These are phyloP conservation scores for Umimayanthus chanpuru DNA, from an alignment of 92 coral and sea anemone genomes.

Conservation along the genomic window DNA sequence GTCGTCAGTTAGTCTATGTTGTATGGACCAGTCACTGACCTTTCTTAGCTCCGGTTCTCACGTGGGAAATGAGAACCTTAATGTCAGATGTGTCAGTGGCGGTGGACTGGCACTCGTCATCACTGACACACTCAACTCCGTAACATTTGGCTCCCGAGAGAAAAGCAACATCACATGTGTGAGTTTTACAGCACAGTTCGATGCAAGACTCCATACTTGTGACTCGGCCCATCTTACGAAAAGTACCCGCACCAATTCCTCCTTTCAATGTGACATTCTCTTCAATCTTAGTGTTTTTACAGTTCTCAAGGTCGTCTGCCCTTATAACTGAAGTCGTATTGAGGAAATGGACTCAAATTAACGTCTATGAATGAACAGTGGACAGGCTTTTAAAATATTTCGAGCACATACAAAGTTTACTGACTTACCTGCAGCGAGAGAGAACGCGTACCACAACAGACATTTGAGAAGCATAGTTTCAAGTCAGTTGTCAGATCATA, in stretches of 20 bases:
- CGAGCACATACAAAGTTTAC: neutral
- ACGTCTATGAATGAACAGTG: neutral
- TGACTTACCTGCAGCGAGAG: constrained; percentile 30
- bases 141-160: constrained; percentile 95
- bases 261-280: constrained; percentile 97
- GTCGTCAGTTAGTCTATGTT: neutral
- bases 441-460: constrained; percentile 44
- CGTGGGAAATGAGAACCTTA: constrained; percentile 97
- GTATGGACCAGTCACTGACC: constrained; percentile 63
- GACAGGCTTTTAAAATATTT: neutral
- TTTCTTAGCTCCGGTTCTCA: constrained; percentile 89
- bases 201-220: constrained; percentile 97
- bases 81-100: constrained; percentile 98
- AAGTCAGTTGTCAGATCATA: constrained; percentile 9
- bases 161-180: constrained; percentile 96
- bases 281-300: constrained; percentile 93
- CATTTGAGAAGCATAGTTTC: constrained; percentile 42
- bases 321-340: constrained; percentile 29
- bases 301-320: constrained; percentile 76
- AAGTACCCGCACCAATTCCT: constrained; percentile 98
- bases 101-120: constrained; percentile 97
- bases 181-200: constrained; percentile 94
- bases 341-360: constrained; percentile 20
- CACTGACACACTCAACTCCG: constrained; percentile 98
- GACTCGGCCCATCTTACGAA: constrained; percentile 93